Percentiles rank a stretch among this genome's conserved stretches.
Evolutionary conservation across 2,797 vertebrate genomes (phyloP).

Genomic region (Sebastes dallii): DNA sequence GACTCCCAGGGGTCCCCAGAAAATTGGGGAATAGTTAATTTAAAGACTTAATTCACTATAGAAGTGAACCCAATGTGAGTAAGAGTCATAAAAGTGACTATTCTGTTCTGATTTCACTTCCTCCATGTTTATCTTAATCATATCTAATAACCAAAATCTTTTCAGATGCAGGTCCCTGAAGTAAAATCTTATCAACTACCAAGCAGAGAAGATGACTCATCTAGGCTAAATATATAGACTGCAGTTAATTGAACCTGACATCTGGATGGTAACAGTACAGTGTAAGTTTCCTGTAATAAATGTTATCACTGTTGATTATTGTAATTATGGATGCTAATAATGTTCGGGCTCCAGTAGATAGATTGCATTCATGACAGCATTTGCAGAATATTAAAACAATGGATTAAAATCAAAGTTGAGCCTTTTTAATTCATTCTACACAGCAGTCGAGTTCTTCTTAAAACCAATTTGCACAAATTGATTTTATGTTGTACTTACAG

Average conservation of each 20-base stretch:
- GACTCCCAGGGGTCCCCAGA: no score
- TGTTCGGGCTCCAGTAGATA: not conserved
- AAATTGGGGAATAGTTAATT: no score
- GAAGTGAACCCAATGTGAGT: no score
- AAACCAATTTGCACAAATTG: conserved; percentile 48
- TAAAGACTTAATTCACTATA: no score
- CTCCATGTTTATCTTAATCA: no score
- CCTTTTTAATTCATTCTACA: conserved; percentile 52
- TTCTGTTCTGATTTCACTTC: no score
- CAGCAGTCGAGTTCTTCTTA: not conserved
- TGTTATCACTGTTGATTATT: not conserved
- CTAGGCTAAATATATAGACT: not conserved
- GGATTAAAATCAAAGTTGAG: conserved; percentile 22
- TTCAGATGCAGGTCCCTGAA: no score
- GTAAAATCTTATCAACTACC: not conserved
- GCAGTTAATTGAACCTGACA: not conserved
- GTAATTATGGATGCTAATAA: not conserved
- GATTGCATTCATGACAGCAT: not conserved
- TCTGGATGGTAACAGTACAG: not conserved
- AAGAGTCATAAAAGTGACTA: no score
- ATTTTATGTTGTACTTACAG: conserved; percentile 50
- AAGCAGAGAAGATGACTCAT: not conserved
- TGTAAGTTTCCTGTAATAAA: not conserved
- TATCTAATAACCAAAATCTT: no score
- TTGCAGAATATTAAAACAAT: conserved; percentile 8